Evolutionary conservation across 1,140 invertebrate genomes (phyloP).

Genomic region (Ceratoteleas bidentatus): DNA sequence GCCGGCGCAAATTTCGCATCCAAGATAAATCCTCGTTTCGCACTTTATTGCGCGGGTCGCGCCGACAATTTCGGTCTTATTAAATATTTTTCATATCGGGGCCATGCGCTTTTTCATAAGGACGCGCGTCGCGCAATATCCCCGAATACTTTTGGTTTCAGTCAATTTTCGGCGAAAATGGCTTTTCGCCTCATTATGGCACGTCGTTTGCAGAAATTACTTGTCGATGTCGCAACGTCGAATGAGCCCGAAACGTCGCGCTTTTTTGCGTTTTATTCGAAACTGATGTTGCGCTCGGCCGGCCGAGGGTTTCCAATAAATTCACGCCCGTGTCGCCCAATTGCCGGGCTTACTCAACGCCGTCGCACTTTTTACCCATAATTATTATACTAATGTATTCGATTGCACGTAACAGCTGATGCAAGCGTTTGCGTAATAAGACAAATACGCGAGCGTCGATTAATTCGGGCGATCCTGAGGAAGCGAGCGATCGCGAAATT

Average conservation of each 20-base stretch:
- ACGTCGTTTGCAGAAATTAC: conserved; percentile 12
- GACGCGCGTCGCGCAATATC: conserved; percentile 18
- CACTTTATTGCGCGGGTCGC: conserved; percentile 49
- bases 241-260: conserved; percentile 5
- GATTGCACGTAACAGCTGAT: conserved; percentile 14
- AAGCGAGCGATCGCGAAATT: neutral
- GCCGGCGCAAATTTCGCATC: conserved; percentile 48
- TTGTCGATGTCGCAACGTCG: conserved; percentile 5
- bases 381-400: conserved; percentile 9
- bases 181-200: neutral
- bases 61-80: conserved; percentile 29
- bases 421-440: conserved; percentile 14
- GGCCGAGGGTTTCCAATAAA: conserved; percentile 11
- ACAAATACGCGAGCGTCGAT: conserved; percentile 12
- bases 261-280: conserved; percentile 14
- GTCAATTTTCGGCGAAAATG: neutral
- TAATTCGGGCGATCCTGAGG: neutral
- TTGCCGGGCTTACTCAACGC: conserved; percentile 8
- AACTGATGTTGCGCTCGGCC: conserved; percentile 21
- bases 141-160: conserved; percentile 15
- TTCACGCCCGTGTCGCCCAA: conserved; percentile 2
- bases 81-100: conserved; percentile 51
- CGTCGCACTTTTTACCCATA: conserved; percentile 5
- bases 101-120: conserved; percentile 42
- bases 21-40: conserved; percentile 58